Evolutionary conservation across 2,888 invertebrate species (phyloP).

Genomic region (Entomobrya proxima): DNA sequence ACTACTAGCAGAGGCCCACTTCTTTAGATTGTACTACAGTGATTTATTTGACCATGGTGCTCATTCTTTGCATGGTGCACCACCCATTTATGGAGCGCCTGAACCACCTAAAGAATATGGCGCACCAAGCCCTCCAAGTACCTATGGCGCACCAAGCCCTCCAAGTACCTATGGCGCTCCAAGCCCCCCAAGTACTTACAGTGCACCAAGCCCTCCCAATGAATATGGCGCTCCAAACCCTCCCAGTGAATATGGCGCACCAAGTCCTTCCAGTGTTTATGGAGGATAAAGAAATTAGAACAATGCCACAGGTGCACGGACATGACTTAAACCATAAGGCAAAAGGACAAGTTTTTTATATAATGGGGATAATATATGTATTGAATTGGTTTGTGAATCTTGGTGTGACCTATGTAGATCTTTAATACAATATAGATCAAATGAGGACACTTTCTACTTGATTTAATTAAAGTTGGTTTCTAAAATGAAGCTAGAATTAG

Average conservation of each 20-base stretch:
- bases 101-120: background rate
- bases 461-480: too few species aligned
- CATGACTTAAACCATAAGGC: too few species aligned
- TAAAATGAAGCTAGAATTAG: too few species aligned
- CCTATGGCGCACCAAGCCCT: constrained; percentile 32
- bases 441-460: too few species aligned
- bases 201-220: background rate
- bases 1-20: constrained; percentile 62
- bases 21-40: constrained; percentile 23
- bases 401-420: too few species aligned
- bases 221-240: constrained; percentile 16
- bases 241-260: constrained; percentile 40
- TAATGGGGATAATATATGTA: too few species aligned
- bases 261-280: background rate
- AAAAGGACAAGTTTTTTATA: too few species aligned
- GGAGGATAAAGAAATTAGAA: background rate
- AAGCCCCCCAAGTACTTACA: background rate
- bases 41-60: background rate
- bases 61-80: background rate
- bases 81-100: constrained; percentile 4
- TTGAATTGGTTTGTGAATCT: too few species aligned
- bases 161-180: constrained; percentile 44
- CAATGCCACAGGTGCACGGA: too few species aligned
- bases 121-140: background rate
- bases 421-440: too few species aligned